phyloP scores from a whole-genome alignment of 2,113 vertebrate genomes.

The Zapus hudsonius region DNA sequence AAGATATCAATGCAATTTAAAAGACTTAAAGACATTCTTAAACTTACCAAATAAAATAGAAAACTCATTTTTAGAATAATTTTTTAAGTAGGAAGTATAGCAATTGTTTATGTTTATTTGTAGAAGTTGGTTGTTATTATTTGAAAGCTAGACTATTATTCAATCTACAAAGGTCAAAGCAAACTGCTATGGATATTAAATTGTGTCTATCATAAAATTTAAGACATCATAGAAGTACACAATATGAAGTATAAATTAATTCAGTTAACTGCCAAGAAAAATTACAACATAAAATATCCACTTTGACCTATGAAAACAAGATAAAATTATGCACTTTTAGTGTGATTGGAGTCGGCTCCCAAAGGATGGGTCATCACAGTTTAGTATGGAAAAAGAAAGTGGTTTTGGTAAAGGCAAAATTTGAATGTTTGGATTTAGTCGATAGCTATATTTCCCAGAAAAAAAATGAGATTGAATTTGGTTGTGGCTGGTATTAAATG shows the following conservation, averaged over 20 bases:
- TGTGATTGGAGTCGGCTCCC: background rate
- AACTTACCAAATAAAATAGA: slow-evolving; percentile 67
- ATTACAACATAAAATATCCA: background rate
- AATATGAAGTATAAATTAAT: slow-evolving; percentile 23
- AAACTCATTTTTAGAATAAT: slow-evolving; percentile 15
- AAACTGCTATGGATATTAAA: background rate
- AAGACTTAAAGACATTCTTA: slow-evolving; percentile 69
- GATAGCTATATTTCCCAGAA: slow-evolving; percentile 4
- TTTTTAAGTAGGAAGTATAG: background rate
- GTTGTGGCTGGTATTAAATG: slow-evolving; percentile 16
- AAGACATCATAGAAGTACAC: background rate
- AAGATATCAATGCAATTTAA: slow-evolving; percentile 39
- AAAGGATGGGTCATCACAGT: background rate
- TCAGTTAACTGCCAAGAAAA: background rate
- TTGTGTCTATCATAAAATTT: background rate
- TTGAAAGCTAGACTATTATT: background rate
- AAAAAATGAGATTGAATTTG: slow-evolving; percentile 8
- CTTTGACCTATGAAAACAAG: background rate
- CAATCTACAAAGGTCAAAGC: background rate
- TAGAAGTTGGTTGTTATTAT: background rate
- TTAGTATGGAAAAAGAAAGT: background rate
- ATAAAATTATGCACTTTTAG: slow-evolving; percentile 5
- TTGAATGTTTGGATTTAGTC: background rate
- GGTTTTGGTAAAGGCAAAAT: slow-evolving; percentile 11
- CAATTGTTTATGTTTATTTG: background rate